These are phyloP conservation scores for Philotrypesis tridentata DNA, from an alignment of 1,140 invertebrate genomes.

Conservation along the genomic window DNA sequence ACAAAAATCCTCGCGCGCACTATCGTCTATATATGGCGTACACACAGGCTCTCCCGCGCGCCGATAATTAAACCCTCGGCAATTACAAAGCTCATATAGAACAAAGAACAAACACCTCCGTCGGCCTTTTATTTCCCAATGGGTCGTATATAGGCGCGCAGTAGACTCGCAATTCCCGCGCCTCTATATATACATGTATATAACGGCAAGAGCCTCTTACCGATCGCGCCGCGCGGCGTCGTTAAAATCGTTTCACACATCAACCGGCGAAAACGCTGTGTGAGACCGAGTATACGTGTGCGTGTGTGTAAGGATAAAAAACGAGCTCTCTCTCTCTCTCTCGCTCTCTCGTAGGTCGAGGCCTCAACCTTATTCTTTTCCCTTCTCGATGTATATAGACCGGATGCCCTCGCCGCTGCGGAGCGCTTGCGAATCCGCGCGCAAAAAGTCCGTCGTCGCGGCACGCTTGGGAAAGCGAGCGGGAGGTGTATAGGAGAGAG, in stretches of 20 bases:
- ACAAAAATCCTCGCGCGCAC: no score
- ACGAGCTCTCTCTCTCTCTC: no score
- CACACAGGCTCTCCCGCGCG: no score
- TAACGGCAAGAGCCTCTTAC: background rate
- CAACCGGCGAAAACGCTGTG: background rate
- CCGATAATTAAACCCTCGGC: no score
- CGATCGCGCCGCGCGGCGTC: background rate
- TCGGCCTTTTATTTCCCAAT: background rate
- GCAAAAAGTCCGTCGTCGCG: slow-evolving; percentile 10
- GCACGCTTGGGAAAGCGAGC: slow-evolving; percentile 15
- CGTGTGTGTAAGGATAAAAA: background rate
- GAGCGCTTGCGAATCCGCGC: background rate
- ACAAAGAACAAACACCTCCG: background rate
- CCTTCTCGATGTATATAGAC: background rate
- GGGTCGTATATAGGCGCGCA: background rate
- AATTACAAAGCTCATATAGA: no score
- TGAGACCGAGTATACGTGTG: no score
- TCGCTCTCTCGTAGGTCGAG: slow-evolving; percentile 40
- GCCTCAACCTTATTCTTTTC: slow-evolving; percentile 7
- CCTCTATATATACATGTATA: no score
- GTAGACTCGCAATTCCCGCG: background rate
- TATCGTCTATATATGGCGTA: no score
- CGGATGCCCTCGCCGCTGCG: slow-evolving; percentile 17
- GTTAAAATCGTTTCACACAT: background rate
- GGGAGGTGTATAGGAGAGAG: slow-evolving; percentile 9